phyloP scores from a whole-genome alignment of 2,797 vertebrate genomes.

The Amazonetta brasiliensis region DNA sequence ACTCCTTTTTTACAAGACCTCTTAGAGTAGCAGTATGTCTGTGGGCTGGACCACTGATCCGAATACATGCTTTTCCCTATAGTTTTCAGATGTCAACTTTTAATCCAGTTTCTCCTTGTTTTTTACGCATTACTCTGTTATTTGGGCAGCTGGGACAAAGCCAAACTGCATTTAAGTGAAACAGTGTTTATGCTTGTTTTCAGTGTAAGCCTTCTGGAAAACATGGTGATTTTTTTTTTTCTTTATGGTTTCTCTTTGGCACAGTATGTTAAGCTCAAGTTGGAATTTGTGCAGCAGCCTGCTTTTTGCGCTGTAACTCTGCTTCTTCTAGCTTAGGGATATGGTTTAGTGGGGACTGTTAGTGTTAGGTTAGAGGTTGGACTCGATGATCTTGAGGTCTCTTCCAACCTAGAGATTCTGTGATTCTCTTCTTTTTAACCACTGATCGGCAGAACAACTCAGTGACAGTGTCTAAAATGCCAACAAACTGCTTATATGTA shows the following conservation, averaged over 20 bases:
- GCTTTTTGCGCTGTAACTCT: neutral
- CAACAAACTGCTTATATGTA: neutral
- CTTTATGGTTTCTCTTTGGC: neutral
- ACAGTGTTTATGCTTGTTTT: neutral
- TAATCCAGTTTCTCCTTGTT: slow-evolving; percentile 15
- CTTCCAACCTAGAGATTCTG: no score
- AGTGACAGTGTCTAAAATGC: neutral
- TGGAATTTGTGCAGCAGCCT: neutral
- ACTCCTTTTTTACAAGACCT: neutral
- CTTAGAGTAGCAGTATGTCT: neutral
- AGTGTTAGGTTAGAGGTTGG: no score
- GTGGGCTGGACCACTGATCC: neutral
- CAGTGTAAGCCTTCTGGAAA: neutral
- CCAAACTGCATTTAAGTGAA: neutral
- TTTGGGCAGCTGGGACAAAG: neutral
- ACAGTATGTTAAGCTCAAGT: neutral
- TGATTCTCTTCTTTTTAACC: neutral
- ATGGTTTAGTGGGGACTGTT: no score
- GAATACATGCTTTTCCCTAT: neutral
- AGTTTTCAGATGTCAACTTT: slow-evolving; percentile 32
- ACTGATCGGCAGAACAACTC: neutral
- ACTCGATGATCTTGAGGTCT: no score
- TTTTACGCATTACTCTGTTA: neutral
- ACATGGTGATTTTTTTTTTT: neutral
- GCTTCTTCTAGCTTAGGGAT: no score